phyloP scores from a whole-genome alignment of 2,888 invertebrate species.

The Frankliniella fusca region DNA sequence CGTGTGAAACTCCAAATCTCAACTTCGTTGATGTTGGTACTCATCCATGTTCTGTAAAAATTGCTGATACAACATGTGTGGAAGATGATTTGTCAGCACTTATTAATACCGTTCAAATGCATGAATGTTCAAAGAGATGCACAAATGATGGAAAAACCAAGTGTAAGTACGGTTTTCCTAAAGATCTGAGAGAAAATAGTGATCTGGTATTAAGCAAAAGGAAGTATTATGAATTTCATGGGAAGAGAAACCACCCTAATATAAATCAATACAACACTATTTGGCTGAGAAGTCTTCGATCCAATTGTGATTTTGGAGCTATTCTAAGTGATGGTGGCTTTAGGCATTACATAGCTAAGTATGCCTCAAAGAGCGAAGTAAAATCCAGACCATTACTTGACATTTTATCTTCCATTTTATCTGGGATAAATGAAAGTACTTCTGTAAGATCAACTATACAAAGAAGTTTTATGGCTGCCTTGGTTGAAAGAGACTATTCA shows the following conservation, averaged over 20 bases:
- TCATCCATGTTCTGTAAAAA: not conserved
- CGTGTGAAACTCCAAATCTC: not conserved
- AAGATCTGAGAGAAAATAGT: not conserved
- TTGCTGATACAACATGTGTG: not conserved
- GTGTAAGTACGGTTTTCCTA: not conserved
- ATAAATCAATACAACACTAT: not conserved
- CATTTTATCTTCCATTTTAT: not conserved
- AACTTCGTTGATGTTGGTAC: not conserved
- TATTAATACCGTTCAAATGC: not conserved
- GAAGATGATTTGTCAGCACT: not conserved
- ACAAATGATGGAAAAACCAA: not conserved
- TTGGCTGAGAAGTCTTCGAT: not conserved
- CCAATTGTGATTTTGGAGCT: not conserved
- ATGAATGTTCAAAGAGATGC: not conserved
- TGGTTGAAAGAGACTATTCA: not conserved
- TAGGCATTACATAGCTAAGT: not conserved
- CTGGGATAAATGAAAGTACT: too few species aligned
- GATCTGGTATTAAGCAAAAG: not conserved
- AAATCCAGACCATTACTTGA: not conserved
- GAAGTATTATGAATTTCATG: too few species aligned
- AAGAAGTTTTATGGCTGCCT: not conserved
- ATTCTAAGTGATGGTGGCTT: not conserved
- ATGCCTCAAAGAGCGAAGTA: too few species aligned
- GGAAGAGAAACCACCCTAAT: not conserved
- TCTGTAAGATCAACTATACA: not conserved